Evolutionary conservation across 2,113 vertebrate genomes (phyloP), one percentile per base, ranked within the genome.

Genomic region (Malurus elegans): DNA sequence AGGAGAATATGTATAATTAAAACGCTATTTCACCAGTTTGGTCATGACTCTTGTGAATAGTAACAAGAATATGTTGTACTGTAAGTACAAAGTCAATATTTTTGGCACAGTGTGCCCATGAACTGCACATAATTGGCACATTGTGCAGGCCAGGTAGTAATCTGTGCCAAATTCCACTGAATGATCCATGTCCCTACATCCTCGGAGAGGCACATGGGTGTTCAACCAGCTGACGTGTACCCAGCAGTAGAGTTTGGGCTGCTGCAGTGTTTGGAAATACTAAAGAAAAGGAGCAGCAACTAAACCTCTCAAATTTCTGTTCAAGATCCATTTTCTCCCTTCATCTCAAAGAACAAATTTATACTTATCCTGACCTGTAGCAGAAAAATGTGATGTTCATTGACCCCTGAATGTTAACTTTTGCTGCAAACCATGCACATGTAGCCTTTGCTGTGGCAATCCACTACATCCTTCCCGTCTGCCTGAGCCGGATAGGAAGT

Each of bases 231-330:
- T n/a, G 47, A 34, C 1, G 5, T 1, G 4, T 32, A 25, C 44
- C 32, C 60, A 84, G 29, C 0, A 0, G 18, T 3, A 18, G 48
- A 16, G 18, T 8, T 34, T 7, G 14, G 25, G 40, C 61, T 90
- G 56, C 42, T 34, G 53, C 45, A 74, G 12, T n/a, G 36, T 45
- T 28, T 54, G 34, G 25, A 67, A 81, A 84, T 32, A 34, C 9
- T 57, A 23, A 54, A n/a, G 34, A 44, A 66, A 74, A 16, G 24
- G 58, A 66, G 32, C 28, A 88, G 32, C 38, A 54, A 14, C 57
- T 67, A 40, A 81, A 50, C 34, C 13, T 34, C 65, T 79, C 34
- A 42, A 15, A 84, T 84, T 87, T 72, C 64, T 16, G 19, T 57
- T 57, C 54, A 44, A 45, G 26, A 20, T 72, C 26, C 10, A 8